Percentiles rank a stretch among this genome's conserved stretches.
phyloP scores from a whole-genome alignment of 2,888 invertebrate genomes.

The Leptura quadrifasciata region DNA sequence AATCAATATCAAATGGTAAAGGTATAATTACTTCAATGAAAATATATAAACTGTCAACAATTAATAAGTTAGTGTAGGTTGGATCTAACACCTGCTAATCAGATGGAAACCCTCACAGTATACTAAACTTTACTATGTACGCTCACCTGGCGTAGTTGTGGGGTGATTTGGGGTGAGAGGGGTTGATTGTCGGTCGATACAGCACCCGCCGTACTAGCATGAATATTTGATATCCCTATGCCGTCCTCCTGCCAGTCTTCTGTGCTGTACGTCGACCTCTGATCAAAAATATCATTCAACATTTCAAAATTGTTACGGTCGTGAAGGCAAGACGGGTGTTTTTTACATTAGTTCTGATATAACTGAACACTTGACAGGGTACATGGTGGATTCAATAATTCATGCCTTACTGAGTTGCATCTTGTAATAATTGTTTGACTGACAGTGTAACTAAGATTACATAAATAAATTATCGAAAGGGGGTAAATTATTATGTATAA shows the following conservation, averaged over 20 bases:
- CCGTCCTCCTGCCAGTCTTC: slow-evolving; percentile 35
- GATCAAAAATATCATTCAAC: slow-evolving; percentile 43
- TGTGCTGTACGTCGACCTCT: slow-evolving; percentile 54
- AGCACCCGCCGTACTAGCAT: slow-evolving; percentile 69
- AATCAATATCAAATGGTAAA: no score
- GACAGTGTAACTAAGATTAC: no score
- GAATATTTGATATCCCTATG: slow-evolving; percentile 70
- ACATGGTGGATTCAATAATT: no score
- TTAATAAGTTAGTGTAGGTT: slow-evolving; percentile 15
- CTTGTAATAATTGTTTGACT: no score
- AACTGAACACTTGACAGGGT: no score
- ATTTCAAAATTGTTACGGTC: neutral
- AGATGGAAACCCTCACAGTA: neutral
- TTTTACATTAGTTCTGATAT: no score
- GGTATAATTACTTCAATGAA: no score
- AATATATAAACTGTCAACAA: neutral
- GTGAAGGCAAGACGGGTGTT: neutral
- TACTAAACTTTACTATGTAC: slow-evolving; percentile 21
- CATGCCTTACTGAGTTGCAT: no score
- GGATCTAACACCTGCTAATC: neutral
- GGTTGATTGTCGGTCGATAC: slow-evolving; percentile 67
- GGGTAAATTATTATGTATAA: no score
- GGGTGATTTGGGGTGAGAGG: slow-evolving; percentile 46
- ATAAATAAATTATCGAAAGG: no score
- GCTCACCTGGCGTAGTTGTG: slow-evolving; percentile 24